These are phyloP conservation scores for Tortrix viridana DNA, from an alignment of 2,888 invertebrate genomes.

Conservation along the genomic window DNA sequence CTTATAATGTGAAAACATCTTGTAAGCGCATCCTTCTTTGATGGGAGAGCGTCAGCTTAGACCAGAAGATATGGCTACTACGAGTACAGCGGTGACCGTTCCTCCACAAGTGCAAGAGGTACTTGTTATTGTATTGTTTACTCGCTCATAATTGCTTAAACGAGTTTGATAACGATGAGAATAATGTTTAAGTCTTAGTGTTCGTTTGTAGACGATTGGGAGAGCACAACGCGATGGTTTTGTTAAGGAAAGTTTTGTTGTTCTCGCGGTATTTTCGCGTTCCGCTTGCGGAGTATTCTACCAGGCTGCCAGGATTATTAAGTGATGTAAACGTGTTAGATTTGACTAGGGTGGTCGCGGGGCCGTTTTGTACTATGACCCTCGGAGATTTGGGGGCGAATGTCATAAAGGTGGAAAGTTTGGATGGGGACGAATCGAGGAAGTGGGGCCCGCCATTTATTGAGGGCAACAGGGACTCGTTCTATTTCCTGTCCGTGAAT, in stretches of 20 bases:
- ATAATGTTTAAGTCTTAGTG: slow-evolving; percentile 16
- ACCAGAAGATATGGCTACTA: slow-evolving; percentile 75
- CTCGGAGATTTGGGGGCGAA: slow-evolving; percentile 97
- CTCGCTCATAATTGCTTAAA: slow-evolving; percentile 28
- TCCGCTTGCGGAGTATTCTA: slow-evolving; percentile 52
- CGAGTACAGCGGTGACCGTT: slow-evolving; percentile 75
- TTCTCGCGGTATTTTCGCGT: slow-evolving; percentile 40
- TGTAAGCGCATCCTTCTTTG: slow-evolving; percentile 47
- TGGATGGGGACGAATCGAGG: slow-evolving; percentile 92
- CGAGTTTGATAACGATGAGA: slow-evolving; percentile 20
- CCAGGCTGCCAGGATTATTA: slow-evolving; percentile 82
- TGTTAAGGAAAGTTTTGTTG: slow-evolving; percentile 16
- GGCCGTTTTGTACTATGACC: slow-evolving; percentile 97
- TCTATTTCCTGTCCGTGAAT: slow-evolving; percentile 95
- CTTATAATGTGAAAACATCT: slow-evolving; percentile 57
- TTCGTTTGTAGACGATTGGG: slow-evolving; percentile 21
- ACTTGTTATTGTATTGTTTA: slow-evolving; percentile 42
- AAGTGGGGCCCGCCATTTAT: slow-evolving; percentile 97
- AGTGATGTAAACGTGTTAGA: slow-evolving; percentile 90
- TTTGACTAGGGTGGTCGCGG: slow-evolving; percentile 94
- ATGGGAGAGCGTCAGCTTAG: slow-evolving; percentile 69
- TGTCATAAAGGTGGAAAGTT: slow-evolving; percentile 95
- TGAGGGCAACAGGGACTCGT: slow-evolving; percentile 86
- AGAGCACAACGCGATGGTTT: slow-evolving; percentile 12
- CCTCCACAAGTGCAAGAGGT: slow-evolving; percentile 72